Evolutionary conservation across 1,140 invertebrate species (phyloP).

Genomic region (Drosophila kohkoa): DNA sequence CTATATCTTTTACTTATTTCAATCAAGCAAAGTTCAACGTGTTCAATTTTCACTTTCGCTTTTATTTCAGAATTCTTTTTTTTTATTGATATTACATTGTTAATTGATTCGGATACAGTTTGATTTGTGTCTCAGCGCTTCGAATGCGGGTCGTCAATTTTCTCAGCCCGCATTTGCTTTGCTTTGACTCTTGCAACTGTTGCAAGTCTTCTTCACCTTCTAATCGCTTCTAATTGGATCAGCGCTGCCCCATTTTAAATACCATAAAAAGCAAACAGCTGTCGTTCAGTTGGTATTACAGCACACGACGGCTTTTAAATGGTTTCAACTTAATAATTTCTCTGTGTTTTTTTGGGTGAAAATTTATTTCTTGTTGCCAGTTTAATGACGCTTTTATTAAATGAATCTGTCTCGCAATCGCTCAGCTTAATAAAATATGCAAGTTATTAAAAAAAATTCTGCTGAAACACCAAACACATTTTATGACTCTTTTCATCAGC

Average conservation of each 20-base stretch:
- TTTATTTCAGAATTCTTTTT: conserved; percentile 2
- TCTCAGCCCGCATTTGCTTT: conserved; percentile 16
- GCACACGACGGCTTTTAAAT: conserved; percentile 19
- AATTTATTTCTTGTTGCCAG: conserved; percentile 64
- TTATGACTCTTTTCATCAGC: conserved; percentile 72
- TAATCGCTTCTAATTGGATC: conserved; percentile 11
- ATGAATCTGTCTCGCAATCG: conserved; percentile 49
- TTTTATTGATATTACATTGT: conserved; percentile 64
- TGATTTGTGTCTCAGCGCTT: conserved; percentile 32
- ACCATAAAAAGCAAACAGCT: conserved; percentile 54
- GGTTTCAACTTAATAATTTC: conserved; percentile 47
- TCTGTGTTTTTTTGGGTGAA: conserved; percentile 14
- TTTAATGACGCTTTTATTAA: conserved; percentile 77
- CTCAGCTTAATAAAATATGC: conserved; percentile 55
- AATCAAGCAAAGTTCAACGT: conserved; percentile 78
- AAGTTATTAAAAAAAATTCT: conserved; percentile 48
- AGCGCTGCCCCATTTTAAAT: conserved; percentile 58
- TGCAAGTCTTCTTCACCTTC: not conserved
- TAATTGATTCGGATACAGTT: conserved; percentile 70
- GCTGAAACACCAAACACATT: conserved; percentile 52
- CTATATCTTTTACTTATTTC: conserved; percentile 13
- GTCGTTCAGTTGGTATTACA: conserved; percentile 10
- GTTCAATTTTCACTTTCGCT: conserved; percentile 63
- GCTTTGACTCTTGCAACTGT: not conserved
- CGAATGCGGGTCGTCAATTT: conserved; percentile 51